Conservation (phyloP, 2,888 invertebrate species). For the Perizoma affinitatum region DNA sequence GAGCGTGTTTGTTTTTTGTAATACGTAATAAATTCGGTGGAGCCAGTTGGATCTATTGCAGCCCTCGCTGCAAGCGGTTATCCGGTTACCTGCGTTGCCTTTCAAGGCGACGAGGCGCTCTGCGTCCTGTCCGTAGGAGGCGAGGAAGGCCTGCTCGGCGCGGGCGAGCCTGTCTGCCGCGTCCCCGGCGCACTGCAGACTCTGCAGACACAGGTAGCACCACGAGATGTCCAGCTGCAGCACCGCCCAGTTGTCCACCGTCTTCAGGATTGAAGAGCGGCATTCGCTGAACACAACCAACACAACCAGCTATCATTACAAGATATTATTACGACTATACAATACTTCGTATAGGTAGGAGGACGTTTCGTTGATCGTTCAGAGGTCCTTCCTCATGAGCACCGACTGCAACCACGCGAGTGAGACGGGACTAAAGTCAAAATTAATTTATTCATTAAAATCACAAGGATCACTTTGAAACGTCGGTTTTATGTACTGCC, state of each 20-base stretch:
- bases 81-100: slow-evolving; percentile 56
- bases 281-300: slow-evolving; percentile 83
- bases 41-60: background rate
- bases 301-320: background rate
- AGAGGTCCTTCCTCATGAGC: no score
- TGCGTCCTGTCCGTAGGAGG: slow-evolving; percentile 78
- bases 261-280: slow-evolving; percentile 85
- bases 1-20: no score
- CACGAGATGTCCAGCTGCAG: slow-evolving; percentile 94
- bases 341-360: no score
- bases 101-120: slow-evolving; percentile 64
- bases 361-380: no score
- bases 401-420: no score
- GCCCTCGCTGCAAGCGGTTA: no score
- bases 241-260: slow-evolving; percentile 93
- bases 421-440: no score
- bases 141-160: slow-evolving; percentile 87
- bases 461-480: no score
- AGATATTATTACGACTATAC: no score
- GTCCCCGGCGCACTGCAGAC: slow-evolving; percentile 84
- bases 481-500: no score
- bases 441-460: no score
- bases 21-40: no score
- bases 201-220: slow-evolving; percentile 92
- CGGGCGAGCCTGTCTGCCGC: slow-evolving; percentile 87